Evolutionary conservation across 2,888 invertebrate species (phyloP).

Genomic region (Prenolepis imparis): DNA sequence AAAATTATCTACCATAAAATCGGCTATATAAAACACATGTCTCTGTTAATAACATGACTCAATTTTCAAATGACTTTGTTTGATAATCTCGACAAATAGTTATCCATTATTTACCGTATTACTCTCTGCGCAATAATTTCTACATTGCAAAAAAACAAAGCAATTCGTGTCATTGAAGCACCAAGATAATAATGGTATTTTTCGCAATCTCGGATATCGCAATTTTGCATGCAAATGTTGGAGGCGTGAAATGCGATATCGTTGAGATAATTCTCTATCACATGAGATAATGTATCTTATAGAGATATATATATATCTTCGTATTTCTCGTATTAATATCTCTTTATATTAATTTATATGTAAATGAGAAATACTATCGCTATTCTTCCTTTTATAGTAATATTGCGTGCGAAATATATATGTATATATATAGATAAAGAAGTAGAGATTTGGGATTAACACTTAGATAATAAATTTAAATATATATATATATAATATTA

Average conservation of each 20-base stretch:
- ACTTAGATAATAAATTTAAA: neutral
- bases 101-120: constrained; percentile 3
- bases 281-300: neutral
- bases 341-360: neutral
- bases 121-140: neutral
- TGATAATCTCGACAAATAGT: neutral
- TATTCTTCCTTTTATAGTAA: neutral
- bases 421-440: too few species aligned
- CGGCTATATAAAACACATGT: neutral
- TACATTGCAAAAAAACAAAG: neutral
- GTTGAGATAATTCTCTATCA: constrained; percentile 26
- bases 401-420: neutral
- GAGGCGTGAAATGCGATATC: constrained; percentile 20
- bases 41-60: neutral
- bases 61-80: neutral
- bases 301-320: neutral
- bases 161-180: neutral
- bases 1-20: neutral
- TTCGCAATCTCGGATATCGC: constrained; percentile 15
- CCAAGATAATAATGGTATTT: constrained; percentile 23
- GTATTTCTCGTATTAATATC: neutral
- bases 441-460: neutral
- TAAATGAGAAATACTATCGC: neutral
- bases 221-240: constrained; percentile 1
- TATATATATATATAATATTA: too few species aligned